phyloP scores from a whole-genome alignment of 2,797 vertebrate species.

The Phrynocephalus vlangalii region DNA sequence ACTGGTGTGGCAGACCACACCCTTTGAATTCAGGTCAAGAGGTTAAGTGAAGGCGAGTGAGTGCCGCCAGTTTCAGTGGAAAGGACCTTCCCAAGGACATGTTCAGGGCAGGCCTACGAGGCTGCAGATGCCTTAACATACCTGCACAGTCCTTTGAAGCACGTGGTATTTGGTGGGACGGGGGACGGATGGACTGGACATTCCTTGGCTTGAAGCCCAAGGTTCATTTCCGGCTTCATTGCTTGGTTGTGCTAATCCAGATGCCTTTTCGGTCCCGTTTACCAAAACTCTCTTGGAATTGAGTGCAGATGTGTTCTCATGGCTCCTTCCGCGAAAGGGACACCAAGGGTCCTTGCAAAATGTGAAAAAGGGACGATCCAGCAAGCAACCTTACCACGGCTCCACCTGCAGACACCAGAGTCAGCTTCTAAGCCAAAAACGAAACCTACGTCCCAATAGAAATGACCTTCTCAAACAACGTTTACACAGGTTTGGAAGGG shows the following conservation, averaged over 20 bases:
- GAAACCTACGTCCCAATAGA: too few species aligned
- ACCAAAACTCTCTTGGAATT: background rate
- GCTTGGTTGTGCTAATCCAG: background rate
- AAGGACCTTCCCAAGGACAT: background rate
- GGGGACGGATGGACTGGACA: background rate
- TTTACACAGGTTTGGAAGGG: too few species aligned
- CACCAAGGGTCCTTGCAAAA: background rate
- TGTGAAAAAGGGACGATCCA: too few species aligned
- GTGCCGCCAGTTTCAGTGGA: background rate
- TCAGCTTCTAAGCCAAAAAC: too few species aligned
- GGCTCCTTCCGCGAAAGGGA: too few species aligned
- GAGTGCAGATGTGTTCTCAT: background rate
- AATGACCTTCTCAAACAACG: too few species aligned
- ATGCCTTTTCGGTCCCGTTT: background rate
- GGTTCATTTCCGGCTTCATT: background rate
- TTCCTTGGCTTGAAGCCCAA: background rate
- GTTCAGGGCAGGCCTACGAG: too few species aligned
- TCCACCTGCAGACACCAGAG: too few species aligned
- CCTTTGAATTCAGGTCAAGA: background rate
- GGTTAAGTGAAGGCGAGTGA: background rate
- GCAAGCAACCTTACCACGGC: too few species aligned
- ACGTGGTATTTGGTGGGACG: background rate
- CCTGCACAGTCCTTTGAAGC: background rate
- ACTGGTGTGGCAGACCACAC: background rate
- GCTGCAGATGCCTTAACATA: too few species aligned